Evolutionary conservation across 2,797 vertebrate species (phyloP), one percentile per base, ranked within the genome.

Genomic region (Poecile montanus): DNA sequence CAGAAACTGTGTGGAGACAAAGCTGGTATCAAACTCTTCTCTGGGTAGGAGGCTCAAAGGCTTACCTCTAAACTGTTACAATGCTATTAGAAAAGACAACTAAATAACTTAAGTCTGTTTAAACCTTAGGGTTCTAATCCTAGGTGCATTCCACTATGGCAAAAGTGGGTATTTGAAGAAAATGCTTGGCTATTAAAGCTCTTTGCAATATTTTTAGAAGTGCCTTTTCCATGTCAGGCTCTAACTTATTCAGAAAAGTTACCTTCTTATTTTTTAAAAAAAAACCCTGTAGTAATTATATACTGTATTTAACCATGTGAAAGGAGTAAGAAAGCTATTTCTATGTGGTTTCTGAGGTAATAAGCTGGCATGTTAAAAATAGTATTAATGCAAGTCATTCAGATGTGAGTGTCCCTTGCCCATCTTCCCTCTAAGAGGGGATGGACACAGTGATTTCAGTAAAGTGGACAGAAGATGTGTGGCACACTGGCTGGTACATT

Each of bases 261-360:
- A 91, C 23, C 22, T 73, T 88, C 81, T 57, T 56, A 23, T 56
- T 54, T 66, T 65, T 77, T 63, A 25, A 56, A 91, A 96, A 96
- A 95, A 93, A 96, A 63, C 91, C 83, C 14, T 67, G 54, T 45
- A 68, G 34, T 85, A 83, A 83, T 47, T 85, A 91, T 70, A 92
- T 76, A 90, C 3, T 51, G 22, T 38, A 89, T 66, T 95, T 93
- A 94, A 86, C 47, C 82, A 86, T 26, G 44, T 88, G 95, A 96
- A 89, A 72, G 61, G 80, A 96, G 75, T 81, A 83, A 92, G 86
- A 89, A 96, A 91, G 56, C 85, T 91, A 93, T 61, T 88, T 94
- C 56, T 94, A 88, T 0, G n/a, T 75, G 13, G 74, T 85, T 93
- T 92, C 93, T 93, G 97, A 97, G 96, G 97, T 97, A 95, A 93